Evolutionary conservation across 2,113 vertebrate species (phyloP).

Genomic region (Calyptomena viridis): DNA sequence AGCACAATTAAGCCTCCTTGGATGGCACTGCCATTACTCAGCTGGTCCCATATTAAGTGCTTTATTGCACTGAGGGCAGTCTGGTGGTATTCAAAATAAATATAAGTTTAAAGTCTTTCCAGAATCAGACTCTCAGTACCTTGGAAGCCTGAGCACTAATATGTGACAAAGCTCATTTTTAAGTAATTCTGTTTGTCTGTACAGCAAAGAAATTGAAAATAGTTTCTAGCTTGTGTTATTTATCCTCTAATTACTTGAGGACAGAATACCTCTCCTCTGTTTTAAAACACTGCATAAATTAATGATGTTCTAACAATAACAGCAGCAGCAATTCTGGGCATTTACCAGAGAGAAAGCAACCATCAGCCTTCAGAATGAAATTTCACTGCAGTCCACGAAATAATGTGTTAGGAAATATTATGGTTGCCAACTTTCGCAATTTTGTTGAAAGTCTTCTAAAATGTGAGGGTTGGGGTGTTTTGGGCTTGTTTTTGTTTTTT

Average conservation of each 20-base stretch:
- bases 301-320: slow-evolving; percentile 16
- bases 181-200: neutral
- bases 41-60: neutral
- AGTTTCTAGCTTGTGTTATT: neutral
- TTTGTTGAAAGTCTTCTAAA: slow-evolving; percentile 31
- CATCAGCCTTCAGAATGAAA: slow-evolving; percentile 29
- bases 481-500: neutral
- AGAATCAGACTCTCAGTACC: neutral
- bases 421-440: slow-evolving; percentile 11
- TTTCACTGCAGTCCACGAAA: slow-evolving; percentile 39
- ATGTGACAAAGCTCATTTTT: neutral
- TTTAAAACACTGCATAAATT: slow-evolving; percentile 18
- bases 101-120: neutral
- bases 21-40: neutral
- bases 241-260: neutral
- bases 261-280: slow-evolving; percentile 10
- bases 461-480: slow-evolving; percentile 9
- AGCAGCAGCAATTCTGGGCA: neutral
- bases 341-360: slow-evolving; percentile 34
- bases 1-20: fast-evolving
- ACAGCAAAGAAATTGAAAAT: neutral
- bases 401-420: slow-evolving; percentile 30
- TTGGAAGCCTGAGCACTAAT: neutral
- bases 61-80: neutral
- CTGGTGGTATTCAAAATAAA: neutral